Evolutionary conservation across 2,113 vertebrate genomes (phyloP), one percentile per base, ranked within the genome.

Genomic region (Rattus norvegicus): DNA sequence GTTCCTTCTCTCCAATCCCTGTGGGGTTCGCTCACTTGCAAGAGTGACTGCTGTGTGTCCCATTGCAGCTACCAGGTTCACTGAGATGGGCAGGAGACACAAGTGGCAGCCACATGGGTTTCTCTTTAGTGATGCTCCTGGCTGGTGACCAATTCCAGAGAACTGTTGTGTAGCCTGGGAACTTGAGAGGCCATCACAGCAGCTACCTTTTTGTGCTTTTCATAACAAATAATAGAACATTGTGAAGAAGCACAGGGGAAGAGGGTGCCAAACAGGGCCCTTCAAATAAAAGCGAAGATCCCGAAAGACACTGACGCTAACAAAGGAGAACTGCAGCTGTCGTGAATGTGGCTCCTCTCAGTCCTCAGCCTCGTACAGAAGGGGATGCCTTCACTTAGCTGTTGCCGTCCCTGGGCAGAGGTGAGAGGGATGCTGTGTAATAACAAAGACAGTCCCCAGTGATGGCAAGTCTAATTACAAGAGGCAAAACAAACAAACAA

Each of bases 391-490:
- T 98, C 54, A 2, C 85, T 97, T 94, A 97, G 93, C 92, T 96
- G 73, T 89, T 97, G 97, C 97, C 97, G 92, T 98, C 95, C 93
- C 95, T 93, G 83, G 96, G 67, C 96, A 97, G 97, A 98, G 96
- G 90, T 97, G 96, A 98, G 96, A 86, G 97, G 95, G 96, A 97
- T 43, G 67, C 93, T 96, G 95, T 97, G 43, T 97, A 98, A 97
- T 97, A 98, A 98, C 92, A 92, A 97, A 98, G 96, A 97, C 54
- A 95, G 97, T 98, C 96, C 96, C 97, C 61, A 65, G 97, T 97
- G 98, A 98, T 95, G 96, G 97, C 88, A 98, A 98, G 96, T 98
- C 98, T 98, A 98, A 98, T 98, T 98, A 98, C 97, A 98, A 97
- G n/a, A 92, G 96, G 83, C 0, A 8, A 47, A 96, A 96, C 94